A percentile compares a stretch with the other conserved stretches of the same genome.
phyloP scores from a whole-genome alignment of 2,113 vertebrate species.

The Gallinago jamesoni region DNA sequence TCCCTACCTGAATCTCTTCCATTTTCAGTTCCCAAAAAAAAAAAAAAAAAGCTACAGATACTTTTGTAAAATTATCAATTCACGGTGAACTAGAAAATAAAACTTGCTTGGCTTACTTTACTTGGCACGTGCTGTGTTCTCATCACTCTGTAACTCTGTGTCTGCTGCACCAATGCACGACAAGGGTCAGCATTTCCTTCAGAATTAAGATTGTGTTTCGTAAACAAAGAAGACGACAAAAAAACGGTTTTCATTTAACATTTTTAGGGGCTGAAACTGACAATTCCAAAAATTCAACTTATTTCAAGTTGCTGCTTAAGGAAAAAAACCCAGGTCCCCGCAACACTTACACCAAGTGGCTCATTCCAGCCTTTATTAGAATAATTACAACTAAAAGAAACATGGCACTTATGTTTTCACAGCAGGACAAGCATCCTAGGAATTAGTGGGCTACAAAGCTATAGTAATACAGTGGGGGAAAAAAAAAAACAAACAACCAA shows the following conservation, averaged over 20 bases:
- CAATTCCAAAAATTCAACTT: neutral
- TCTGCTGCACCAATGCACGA: neutral
- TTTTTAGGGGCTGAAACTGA: neutral
- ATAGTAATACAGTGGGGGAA: neutral
- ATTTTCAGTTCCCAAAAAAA: neutral
- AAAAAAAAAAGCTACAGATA: neutral
- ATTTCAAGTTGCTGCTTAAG: neutral
- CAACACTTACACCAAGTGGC: conserved; percentile 11
- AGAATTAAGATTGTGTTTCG: neutral
- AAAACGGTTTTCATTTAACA: neutral
- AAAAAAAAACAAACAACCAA: neutral
- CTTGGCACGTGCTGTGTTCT: neutral
- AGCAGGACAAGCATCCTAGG: neutral
- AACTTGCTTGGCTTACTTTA: neutral
- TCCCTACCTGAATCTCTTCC: neutral
- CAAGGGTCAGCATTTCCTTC: neutral
- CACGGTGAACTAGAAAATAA: neutral
- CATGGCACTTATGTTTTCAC: conserved; percentile 22
- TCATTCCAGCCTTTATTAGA: conserved; percentile 51
- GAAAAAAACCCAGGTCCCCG: neutral
- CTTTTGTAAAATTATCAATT: neutral
- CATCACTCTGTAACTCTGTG: neutral
- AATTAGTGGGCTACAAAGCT: neutral
- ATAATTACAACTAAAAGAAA: conserved; percentile 47
- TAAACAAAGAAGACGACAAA: neutral